Evolutionary conservation across 2,888 invertebrate genomes (phyloP), one percentile per base, ranked within the genome.

Genomic region (Sphaerophoria taeniata): DNA sequence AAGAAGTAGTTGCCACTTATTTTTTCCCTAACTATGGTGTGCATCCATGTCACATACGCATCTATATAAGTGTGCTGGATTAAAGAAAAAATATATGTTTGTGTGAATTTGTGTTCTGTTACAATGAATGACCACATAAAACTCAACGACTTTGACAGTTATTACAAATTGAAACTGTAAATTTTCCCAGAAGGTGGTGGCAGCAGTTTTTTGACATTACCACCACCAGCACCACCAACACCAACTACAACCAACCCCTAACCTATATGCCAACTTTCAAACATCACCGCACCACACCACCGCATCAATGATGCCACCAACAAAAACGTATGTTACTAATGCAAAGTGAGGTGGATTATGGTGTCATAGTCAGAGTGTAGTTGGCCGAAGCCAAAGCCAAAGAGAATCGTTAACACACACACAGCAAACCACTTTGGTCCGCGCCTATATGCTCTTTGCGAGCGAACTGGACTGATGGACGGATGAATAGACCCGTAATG

Each of bases 51-150:
- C 43, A 11, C 43, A 9, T 11, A 4, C 11, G 12, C 12, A 43
- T 43, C 43, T 43, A 43, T 11, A 12, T 43, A 12, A 11, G 43
- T 43, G 6, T 39, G 39, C 9, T 39, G 39, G 39, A 45, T 65
- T 71, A 24, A 24, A 24, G 24, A 24, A 24, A 24, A 43, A 49
- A 14, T 24, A 7, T 14, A 55, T 51, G 49, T 49, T 67, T 70
- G 74, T 55, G 56, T 47, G 67, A 47, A 63, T 51, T 34, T 61
- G 60, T 72, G 55, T 53, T 71, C 53, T 61, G 78, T 55, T 78
- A 87, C 84, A 87, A 89, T 87, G 89, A 90, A 90, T 89, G 88
- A 89, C 88, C 89, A 88, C 89, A 90, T 89, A 90, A 89, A 89
- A 88, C 87, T 88, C 87, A 88, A 88, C 87, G 88, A 87, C 89